A percentile compares a stretch with the other conserved stretches of the same genome.
Conservation (phyloP, 2,797 vertebrate species). For the Acipenser oxyrinchus region DNA sequence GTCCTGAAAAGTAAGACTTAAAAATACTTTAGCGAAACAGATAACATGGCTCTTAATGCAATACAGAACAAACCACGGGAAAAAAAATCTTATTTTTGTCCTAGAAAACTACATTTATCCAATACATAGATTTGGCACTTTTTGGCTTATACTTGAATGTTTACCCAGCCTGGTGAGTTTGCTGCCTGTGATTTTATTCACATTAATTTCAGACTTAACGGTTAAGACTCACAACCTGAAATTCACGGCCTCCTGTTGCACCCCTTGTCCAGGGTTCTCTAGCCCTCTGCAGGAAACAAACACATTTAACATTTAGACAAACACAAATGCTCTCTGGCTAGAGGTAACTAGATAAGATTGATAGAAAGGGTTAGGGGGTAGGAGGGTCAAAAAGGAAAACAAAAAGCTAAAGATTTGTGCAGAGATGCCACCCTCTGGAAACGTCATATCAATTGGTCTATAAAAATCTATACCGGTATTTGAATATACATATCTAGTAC, state of each 20-base stretch:
- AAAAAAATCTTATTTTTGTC: constrained; percentile 2
- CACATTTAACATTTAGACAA: constrained; percentile 95
- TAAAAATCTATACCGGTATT: no score
- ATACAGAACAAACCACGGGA: background rate
- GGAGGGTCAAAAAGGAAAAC: constrained; percentile 44
- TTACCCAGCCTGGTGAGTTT: constrained; percentile 80
- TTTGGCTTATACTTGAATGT: constrained; percentile 89
- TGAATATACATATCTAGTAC: no score
- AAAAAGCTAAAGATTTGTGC: constrained; percentile 34
- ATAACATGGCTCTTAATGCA: no score
- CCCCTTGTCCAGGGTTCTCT: constrained; percentile 97
- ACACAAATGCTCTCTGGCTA: constrained; percentile 48
- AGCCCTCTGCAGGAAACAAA: constrained; percentile 99
- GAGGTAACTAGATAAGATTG: constrained; percentile 31
- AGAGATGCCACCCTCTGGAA: constrained; percentile 53
- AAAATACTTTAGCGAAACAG: background rate
- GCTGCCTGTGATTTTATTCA: constrained; percentile 76
- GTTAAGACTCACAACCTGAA: constrained; percentile 98
- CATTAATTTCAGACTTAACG: constrained; percentile 82
- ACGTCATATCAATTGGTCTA: background rate
- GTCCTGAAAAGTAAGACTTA: constrained; percentile 42
- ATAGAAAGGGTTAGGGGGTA: constrained; percentile 23
- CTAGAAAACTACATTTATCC: no score
- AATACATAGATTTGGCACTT: background rate
- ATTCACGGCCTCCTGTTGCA: constrained; percentile 97